Evolutionary conservation across 2,888 invertebrate genomes (phyloP), one percentile per base, ranked within the genome.

Genomic region (Campopleginae sp.): DNA sequence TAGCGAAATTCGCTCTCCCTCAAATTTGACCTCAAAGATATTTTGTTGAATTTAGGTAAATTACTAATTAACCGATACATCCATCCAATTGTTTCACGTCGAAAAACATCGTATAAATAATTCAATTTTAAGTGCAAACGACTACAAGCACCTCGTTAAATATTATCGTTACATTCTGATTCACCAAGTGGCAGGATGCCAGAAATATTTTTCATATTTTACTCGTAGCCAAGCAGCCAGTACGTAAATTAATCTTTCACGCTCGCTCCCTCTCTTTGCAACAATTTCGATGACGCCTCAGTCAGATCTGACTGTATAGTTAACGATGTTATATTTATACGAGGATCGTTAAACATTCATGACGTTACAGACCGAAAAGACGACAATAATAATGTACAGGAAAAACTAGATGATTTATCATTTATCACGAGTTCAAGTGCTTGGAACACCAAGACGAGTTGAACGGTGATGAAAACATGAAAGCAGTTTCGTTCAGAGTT

Each of bases 191-290:
- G 71, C 71, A 27, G 46, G 6, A 27, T 46, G 68, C 68, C 68
- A 68, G 68, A 51, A 33, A 71, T 51, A 33, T 71, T 51, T 51
- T 51, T 33, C 51, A 71, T 71, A 51, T 71, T 71, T 71, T 33
- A 71, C n/a, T 46, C n/a, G 51, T 27, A 46, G 17, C 51, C 10
- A 31, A 51, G 31, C 70, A 46, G 68, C 27, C 10, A 65, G 65
- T 19, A 38, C 33, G 38, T 19, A 42, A 19, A 42, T 65, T 68
- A 42, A 12, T 23, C 27, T 6, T 27, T 27, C 23, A 12, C 14
- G 6, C 68, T 48, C 46, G 10, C 0, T 38, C 38, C 38, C n/a
- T 58, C 14, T 14, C 27, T 27, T 2, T 19, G 12, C 27, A 27
- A 58, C 27, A 58, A 58, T 58, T 27, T 27, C 58, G 27, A 58